A percentile compares a stretch with the other conserved stretches of the same genome.
phyloP scores from a whole-genome alignment of 1,140 invertebrate species.

The Brachionus plicatilis region DNA sequence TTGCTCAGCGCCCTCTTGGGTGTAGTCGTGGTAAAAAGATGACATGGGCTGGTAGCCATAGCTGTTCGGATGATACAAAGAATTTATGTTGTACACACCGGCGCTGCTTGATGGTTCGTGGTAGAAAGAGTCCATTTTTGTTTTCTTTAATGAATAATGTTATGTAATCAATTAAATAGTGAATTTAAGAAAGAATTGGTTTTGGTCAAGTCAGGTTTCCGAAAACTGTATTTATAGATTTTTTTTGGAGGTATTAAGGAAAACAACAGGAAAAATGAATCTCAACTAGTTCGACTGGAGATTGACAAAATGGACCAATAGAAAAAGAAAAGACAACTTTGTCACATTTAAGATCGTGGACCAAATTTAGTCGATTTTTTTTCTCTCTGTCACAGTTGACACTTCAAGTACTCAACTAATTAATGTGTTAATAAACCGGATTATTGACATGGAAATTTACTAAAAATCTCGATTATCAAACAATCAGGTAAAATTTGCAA shows the following conservation, averaged over 20 bases:
- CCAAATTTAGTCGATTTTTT: slow-evolving; percentile 17
- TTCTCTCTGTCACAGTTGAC: slow-evolving; percentile 2
- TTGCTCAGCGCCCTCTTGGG: not conserved
- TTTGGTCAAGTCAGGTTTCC: not conserved
- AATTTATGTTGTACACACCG: not conserved
- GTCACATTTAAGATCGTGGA: slow-evolving; percentile 20
- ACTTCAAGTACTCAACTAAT: slow-evolving; percentile 32
- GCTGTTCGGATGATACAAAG: not conserved
- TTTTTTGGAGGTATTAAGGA: not conserved
- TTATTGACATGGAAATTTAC: slow-evolving; percentile 33
- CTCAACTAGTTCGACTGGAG: not conserved
- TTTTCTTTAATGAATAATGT: not conserved
- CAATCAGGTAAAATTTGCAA: not conserved
- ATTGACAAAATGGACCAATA: not conserved
- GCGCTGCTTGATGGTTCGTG: not conserved
- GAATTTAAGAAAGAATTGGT: not conserved
- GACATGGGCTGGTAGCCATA: not conserved
- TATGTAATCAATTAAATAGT: slow-evolving; percentile 31
- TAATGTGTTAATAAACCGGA: slow-evolving; percentile 37
- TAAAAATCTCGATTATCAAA: slow-evolving; percentile 34
- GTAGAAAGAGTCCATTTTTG: slow-evolving; percentile 23
- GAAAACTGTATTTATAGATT: slow-evolving; percentile 37
- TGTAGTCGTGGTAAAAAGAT: not conserved
- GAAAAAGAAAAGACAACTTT: not conserved
- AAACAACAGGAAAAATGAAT: slow-evolving; percentile 21